Percentiles rank a stretch among this genome's conserved stretches.
Conservation (phyloP, 2,797 vertebrate species). For the Gephyroberyx darwinii region DNA sequence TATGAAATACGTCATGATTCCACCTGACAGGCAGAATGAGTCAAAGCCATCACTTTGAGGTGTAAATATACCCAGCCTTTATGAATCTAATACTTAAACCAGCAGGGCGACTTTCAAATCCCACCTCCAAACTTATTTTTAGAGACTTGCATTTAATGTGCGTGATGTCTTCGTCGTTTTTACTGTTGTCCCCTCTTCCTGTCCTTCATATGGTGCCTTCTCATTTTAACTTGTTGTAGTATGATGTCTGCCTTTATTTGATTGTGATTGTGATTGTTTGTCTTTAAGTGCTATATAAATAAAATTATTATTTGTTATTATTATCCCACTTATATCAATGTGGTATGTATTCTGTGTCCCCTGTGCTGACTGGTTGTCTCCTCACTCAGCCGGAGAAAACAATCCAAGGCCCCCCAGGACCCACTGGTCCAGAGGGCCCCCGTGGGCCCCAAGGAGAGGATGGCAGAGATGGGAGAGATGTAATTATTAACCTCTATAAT, state of each 20-base stretch:
- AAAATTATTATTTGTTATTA: too few species aligned
- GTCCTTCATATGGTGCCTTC: too few species aligned
- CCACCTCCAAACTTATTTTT: too few species aligned
- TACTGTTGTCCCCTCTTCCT: too few species aligned
- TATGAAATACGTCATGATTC: not conserved
- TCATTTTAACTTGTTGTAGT: too few species aligned
- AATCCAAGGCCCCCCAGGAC: slow-evolving; percentile 80
- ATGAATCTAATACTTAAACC: not conserved
- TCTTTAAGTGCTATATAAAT: too few species aligned
- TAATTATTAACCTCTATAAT: slow-evolving; percentile 57
- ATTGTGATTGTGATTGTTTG: not conserved
- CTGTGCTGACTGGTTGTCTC: slow-evolving; percentile 41
- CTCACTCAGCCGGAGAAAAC: slow-evolving; percentile 80
- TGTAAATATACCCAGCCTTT: not conserved
- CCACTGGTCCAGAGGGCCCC: slow-evolving; percentile 77
- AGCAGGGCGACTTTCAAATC: too few species aligned
- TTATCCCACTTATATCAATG: slow-evolving; percentile 5
- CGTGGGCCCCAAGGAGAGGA: slow-evolving; percentile 79
- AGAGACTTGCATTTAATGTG: too few species aligned
- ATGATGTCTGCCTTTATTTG: not conserved
- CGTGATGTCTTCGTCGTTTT: too few species aligned
- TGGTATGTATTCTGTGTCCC: not conserved
- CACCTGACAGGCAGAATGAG: not conserved
- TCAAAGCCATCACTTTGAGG: not conserved
- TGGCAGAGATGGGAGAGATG: slow-evolving; percentile 84